Percentiles rank a stretch among this genome's conserved stretches.
Evolutionary conservation across 2,113 vertebrate genomes (phyloP).

Genomic region (Gambusia affinis): DNA sequence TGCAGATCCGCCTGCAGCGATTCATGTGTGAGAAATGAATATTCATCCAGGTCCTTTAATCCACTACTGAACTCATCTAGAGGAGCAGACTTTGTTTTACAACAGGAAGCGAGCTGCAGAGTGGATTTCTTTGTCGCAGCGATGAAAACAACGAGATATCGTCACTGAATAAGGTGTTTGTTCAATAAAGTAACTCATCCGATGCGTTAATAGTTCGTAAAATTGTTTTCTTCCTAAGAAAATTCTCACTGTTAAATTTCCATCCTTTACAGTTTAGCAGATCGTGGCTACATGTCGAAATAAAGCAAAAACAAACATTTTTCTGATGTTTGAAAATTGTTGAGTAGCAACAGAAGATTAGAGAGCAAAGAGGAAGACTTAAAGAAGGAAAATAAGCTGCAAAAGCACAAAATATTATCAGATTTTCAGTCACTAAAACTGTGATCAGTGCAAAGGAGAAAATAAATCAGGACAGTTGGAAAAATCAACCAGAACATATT

Average conservation of each 20-base stretch:
- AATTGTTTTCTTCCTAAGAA: not conserved
- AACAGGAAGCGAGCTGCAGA: slow-evolving; percentile 34
- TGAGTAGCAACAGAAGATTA: no score
- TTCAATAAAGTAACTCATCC: not conserved
- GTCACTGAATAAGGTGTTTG: not conserved
- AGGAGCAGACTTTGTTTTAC: slow-evolving; percentile 50
- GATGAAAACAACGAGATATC: not conserved
- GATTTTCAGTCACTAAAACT: not conserved
- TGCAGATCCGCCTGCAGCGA: slow-evolving; percentile 21
- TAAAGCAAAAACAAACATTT: not conserved
- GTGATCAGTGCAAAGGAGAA: not conserved
- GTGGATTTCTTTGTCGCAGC: not conserved
- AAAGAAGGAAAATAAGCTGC: no score
- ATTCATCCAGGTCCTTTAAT: slow-evolving; percentile 64
- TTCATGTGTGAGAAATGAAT: slow-evolving; percentile 53
- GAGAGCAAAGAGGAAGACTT: no score
- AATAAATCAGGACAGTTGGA: not conserved
- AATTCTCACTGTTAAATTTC: not conserved
- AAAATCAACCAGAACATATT: not conserved
- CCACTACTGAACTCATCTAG: slow-evolving; percentile 56
- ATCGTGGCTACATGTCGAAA: not conserved
- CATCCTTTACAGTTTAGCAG: no score
- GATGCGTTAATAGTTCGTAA: not conserved
- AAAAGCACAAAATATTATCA: no score
- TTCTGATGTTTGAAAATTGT: no score